Conservation (phyloP, 2,888 invertebrate species). For the Agonopterix heracliana region DNA sequence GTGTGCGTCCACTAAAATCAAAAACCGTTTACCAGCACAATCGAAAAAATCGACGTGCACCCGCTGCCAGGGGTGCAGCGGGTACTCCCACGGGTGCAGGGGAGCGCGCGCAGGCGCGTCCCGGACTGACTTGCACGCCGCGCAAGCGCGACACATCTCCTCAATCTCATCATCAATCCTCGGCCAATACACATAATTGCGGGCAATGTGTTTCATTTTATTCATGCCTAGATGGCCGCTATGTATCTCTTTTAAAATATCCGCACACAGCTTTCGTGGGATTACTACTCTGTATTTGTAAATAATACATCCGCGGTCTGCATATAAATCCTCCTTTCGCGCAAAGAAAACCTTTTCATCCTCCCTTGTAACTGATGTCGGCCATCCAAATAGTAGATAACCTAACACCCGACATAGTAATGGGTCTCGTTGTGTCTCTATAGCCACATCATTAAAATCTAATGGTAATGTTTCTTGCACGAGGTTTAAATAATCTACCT, state of each 20-base stretch:
- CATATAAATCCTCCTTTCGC: no score
- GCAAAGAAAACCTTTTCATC: no score
- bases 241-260: constrained; percentile 6
- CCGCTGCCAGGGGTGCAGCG: constrained; percentile 16
- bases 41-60: constrained; percentile 17
- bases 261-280: background rate
- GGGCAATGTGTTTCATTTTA: constrained; percentile 17
- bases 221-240: no score
- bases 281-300: constrained; percentile 12
- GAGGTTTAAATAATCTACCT: no score
- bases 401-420: no score
- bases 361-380: no score
- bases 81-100: constrained; percentile 15
- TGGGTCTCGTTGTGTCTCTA: no score
- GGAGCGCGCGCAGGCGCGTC: constrained; percentile 14
- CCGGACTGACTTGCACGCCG: no score
- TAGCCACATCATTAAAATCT: no score
- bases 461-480: no score
- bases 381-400: no score
- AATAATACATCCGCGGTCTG: constrained; percentile 8
- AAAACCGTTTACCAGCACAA: constrained; percentile 14
- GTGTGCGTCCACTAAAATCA: constrained; percentile 18
- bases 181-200: constrained; percentile 18
- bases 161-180: constrained; percentile 11
- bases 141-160: constrained; percentile 6